A percentile compares a stretch with the other conserved stretches of the same genome.
Evolutionary conservation across 2,797 vertebrate species (phyloP).

Genomic region (Adelosebastes latens): DNA sequence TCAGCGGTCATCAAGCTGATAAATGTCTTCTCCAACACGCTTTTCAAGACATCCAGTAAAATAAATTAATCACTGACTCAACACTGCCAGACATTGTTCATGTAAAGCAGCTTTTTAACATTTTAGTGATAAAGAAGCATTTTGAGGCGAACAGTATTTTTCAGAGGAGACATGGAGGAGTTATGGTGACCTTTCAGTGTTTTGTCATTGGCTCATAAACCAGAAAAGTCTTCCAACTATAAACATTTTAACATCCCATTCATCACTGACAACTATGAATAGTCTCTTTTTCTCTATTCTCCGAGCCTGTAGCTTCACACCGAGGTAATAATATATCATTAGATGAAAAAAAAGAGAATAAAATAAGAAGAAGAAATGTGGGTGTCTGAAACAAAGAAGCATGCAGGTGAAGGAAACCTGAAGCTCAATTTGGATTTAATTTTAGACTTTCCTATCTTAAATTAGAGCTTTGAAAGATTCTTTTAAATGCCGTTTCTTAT

Average conservation of each 20-base stretch:
- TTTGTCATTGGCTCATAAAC: slow-evolving; percentile 33
- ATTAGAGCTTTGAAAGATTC: background rate
- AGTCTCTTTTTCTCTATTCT: background rate
- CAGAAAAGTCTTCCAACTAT: slow-evolving; percentile 10
- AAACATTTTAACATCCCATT: slow-evolving; percentile 35
- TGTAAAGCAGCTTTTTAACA: background rate
- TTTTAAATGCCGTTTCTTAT: background rate
- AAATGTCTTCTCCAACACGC: background rate
- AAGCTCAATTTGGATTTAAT: background rate
- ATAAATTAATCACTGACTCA: background rate
- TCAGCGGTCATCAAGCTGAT: background rate
- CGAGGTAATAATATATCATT: slow-evolving; percentile 37
- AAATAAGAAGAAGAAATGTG: slow-evolving; percentile 3
- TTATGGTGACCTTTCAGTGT: slow-evolving; percentile 13
- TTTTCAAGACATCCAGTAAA: background rate
- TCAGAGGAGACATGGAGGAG: background rate
- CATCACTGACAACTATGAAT: slow-evolving; percentile 21
- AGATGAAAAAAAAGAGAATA: background rate
- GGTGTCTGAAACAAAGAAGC: background rate
- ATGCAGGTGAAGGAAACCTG: slow-evolving; percentile 11
- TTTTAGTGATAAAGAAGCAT: background rate
- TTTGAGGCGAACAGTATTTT: background rate
- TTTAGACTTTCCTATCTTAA: background rate
- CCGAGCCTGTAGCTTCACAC: background rate
- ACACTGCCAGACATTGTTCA: background rate